Evolutionary conservation across 2,113 vertebrate species (phyloP), one percentile per base, ranked within the genome.

Genomic region (Zosterops japonicus): DNA sequence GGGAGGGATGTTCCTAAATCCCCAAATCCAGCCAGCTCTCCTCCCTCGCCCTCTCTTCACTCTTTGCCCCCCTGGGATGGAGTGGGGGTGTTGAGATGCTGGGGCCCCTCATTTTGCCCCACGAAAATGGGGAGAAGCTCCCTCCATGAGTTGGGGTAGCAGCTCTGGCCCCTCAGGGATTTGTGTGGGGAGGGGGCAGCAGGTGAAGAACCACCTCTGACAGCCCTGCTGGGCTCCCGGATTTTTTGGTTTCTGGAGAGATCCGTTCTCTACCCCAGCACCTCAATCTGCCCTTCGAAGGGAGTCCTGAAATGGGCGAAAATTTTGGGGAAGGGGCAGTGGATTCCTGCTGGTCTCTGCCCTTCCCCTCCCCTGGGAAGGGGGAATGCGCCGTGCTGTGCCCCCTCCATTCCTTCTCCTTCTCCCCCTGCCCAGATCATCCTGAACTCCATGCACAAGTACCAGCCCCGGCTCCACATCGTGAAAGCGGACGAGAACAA

Each of bases 371-470:
- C 41, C 25, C 0, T 4, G 60, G 24, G 6, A 11, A 11, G 2
- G 3, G 23, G 4, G 8, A 2, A 3, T 9, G 49, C 1, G 1
- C 41, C 1, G 1, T 1, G 5, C 39, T 81, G 50, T 87, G 53
- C 12, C 59, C 27, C 5, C 89, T 49, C 77, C 60, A 72, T 84
- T 46, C 85, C 74, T 29, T 91, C 50, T 89, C 25, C 27, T 86
- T 83, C 79, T 81, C 92, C 93, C 89, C 24, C 35, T 9, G 36
- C 63, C 41, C 81, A 99, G 99, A 99, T 99, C 95, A 99, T 99
- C 93, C 96, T 99, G 29, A 99, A 99, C 96, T 99, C 99, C 69
- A 99, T 99, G 99, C 99, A 99, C 97, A 99, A 99, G 64, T 99
- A 99, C 83, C 99, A 99, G 83, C 99, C 99, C 64, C 97, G 99